Conservation (phyloP, 2,888 invertebrate species). For the Tiliacea citrago region DNA sequence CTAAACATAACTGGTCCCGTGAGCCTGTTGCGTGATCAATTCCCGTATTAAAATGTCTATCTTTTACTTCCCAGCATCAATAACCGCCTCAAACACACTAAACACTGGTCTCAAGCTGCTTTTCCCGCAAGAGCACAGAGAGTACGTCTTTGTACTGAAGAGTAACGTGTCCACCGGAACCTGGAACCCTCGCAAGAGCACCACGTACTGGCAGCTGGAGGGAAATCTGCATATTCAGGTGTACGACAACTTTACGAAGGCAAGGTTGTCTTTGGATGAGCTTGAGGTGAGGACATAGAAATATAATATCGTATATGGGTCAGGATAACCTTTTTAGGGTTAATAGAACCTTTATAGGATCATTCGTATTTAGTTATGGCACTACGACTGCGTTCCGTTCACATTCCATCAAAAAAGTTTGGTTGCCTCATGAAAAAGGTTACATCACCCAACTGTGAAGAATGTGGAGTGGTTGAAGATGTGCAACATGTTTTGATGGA, state of each 20-base stretch:
- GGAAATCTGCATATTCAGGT: constrained; percentile 76
- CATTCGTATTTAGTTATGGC: no score
- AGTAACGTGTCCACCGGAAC: constrained; percentile 81
- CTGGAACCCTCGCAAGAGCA: constrained; percentile 73
- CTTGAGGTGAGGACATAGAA: constrained; percentile 77
- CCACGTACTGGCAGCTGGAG: constrained; percentile 81
- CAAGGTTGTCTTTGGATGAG: constrained; percentile 76
- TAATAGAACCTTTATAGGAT: no score
- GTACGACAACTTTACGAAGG: constrained; percentile 79
- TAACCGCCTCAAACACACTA: constrained; percentile 60
- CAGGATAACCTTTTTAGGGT: not conserved
- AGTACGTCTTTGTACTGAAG: constrained; percentile 79
- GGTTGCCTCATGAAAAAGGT: no score
- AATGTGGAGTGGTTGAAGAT: no score
- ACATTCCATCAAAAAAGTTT: no score
- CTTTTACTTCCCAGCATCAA: constrained; percentile 67
- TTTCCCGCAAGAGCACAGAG: constrained; percentile 77
- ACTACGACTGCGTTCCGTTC: no score
- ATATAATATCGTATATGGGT: no score
- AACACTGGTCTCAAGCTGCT: constrained; percentile 76
- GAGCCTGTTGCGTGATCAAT: not conserved
- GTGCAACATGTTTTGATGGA: no score
- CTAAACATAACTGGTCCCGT: not conserved
- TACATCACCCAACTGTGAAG: no score
- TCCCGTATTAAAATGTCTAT: not conserved